A percentile compares a stretch with the other conserved stretches of the same genome.
Evolutionary conservation across 2,888 invertebrate genomes (phyloP).

Genomic region (Ptilodon capucinus): DNA sequence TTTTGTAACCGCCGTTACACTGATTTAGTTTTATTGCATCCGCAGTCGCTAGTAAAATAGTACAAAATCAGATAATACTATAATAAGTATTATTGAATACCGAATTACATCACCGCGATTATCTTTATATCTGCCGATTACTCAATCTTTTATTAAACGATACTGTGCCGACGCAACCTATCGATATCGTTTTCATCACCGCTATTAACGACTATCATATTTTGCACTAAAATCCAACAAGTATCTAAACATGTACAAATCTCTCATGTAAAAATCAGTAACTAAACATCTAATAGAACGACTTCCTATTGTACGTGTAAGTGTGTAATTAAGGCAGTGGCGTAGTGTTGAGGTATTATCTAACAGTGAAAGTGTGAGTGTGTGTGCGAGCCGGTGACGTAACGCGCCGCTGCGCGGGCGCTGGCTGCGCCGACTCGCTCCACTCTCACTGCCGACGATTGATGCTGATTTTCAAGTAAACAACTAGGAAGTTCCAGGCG

Average conservation of each 20-base stretch:
- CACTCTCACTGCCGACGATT: conserved; percentile 69
- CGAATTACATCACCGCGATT: conserved; percentile 26
- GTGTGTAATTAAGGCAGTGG: conserved; percentile 78
- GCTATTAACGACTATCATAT: conserved; percentile 24
- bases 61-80: conserved; percentile 11
- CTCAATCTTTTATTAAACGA: conserved; percentile 18
- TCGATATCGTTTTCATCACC: conserved; percentile 27
- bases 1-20: conserved; percentile 1
- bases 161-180: conserved; percentile 20
- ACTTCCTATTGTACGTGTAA: conserved; percentile 72
- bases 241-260: no score
- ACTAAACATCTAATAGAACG: conserved; percentile 50
- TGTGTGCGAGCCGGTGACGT: conserved; percentile 73
- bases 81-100: conserved; percentile 15
- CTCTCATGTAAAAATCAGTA: no score
- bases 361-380: conserved; percentile 79
- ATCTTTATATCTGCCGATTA: conserved; percentile 17
- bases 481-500: conserved; percentile 66
- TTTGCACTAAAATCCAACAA: conserved; percentile 39
- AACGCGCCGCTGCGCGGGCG: conserved; percentile 53
- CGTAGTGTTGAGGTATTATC: conserved; percentile 71
- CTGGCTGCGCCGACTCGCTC: conserved; percentile 29
- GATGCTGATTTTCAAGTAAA: conserved; percentile 64
- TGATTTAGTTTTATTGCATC: background rate
- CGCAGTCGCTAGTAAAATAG: background rate